A percentile compares a stretch with the other conserved stretches of the same genome.
phyloP scores from a whole-genome alignment of 2,797 vertebrate genomes.

The Pitangus sulphuratus region DNA sequence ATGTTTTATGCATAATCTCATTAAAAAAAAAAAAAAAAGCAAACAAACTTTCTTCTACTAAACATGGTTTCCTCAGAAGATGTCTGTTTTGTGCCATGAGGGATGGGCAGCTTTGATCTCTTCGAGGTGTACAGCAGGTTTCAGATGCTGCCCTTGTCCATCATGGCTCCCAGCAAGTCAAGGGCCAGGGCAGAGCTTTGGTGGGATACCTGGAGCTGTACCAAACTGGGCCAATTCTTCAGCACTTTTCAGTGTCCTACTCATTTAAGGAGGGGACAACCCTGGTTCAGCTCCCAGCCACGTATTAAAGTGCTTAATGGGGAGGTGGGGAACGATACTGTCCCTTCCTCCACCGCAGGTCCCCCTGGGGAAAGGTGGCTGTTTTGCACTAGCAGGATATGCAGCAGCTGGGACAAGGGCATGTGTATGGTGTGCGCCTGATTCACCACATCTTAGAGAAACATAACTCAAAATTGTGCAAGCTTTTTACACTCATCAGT shows the following conservation, averaged over 20 bases:
- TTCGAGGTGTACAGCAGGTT: background rate
- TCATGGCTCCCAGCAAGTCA: background rate
- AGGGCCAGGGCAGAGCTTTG: background rate
- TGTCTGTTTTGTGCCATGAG: background rate
- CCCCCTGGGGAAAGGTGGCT: background rate
- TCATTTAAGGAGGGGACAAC: background rate
- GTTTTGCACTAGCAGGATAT: background rate
- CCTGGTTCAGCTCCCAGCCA: background rate
- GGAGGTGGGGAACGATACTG: background rate
- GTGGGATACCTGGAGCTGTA: background rate
- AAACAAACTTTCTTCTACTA: background rate
- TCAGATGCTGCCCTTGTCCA: background rate
- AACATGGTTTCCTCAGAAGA: background rate
- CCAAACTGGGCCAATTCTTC: background rate
- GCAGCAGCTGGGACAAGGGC: background rate
- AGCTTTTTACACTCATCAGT: constrained; percentile 28
- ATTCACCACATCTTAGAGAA: background rate
- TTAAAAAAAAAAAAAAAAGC: background rate
- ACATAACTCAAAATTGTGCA: constrained; percentile 4
- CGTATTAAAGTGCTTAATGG: background rate
- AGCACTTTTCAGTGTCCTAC: background rate
- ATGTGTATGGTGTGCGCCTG: background rate
- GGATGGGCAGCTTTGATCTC: background rate
- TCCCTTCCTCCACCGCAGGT: background rate
- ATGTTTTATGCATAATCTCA: background rate